phyloP scores from a whole-genome alignment of 2,797 vertebrate species.

The Pitangus sulphuratus region DNA sequence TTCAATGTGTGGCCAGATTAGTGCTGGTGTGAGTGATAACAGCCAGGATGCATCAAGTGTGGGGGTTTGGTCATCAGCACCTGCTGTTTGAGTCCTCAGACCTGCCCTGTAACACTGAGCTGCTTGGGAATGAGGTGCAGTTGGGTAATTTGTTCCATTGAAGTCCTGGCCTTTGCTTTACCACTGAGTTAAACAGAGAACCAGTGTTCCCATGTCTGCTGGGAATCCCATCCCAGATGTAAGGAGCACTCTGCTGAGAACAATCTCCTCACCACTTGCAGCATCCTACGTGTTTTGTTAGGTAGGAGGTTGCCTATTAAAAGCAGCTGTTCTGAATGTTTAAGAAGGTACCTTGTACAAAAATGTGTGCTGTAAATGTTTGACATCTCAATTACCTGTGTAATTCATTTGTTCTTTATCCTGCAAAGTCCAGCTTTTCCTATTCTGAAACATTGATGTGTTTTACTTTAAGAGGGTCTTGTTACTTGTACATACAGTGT shows the following conservation, averaged over 20 bases:
- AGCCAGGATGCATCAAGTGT: neutral
- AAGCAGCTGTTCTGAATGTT: neutral
- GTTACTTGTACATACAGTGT: neutral
- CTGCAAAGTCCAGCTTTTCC: neutral
- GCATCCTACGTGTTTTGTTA: neutral
- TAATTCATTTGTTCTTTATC: neutral
- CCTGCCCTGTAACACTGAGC: neutral
- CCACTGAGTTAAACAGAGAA: neutral
- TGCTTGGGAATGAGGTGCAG: neutral
- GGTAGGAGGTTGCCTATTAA: neutral
- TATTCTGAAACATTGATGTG: neutral
- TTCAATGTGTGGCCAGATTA: neutral
- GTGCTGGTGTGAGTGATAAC: neutral
- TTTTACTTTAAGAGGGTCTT: neutral
- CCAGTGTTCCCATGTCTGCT: neutral
- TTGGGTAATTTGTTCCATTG: neutral
- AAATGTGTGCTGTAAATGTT: neutral
- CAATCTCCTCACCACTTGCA: neutral
- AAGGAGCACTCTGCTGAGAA: neutral
- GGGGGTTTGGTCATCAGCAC: neutral
- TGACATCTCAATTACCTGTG: neutral
- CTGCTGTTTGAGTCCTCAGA: rapidly evolving
- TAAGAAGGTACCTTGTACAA: neutral
- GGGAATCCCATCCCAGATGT: neutral
- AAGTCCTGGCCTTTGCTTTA: neutral